phyloP scores from a whole-genome alignment of 2,113 vertebrate species.

The Chloebia gouldiae region DNA sequence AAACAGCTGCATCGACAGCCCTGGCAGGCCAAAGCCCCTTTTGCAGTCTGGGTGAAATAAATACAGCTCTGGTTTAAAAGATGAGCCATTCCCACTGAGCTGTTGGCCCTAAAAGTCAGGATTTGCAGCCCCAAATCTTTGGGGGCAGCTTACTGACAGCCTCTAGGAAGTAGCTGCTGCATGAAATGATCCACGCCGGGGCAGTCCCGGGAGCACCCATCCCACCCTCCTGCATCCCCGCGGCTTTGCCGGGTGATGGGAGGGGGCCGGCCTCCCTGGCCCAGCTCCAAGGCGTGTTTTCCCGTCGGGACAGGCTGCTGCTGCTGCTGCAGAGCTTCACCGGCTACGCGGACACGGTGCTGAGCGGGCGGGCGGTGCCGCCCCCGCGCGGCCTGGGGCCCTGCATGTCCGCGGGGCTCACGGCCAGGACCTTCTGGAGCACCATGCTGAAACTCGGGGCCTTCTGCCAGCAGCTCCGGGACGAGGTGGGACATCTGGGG shows the following conservation, averaged over 20 bases:
- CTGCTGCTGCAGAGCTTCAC: constrained; percentile 90
- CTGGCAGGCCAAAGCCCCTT: not conserved
- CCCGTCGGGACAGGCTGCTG: constrained; percentile 75
- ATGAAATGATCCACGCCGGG: rapidly evolving
- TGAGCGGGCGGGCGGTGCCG: constrained; percentile 28
- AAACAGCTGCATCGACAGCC: not conserved
- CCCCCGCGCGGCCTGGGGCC: constrained; percentile 19
- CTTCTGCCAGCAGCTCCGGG: constrained; percentile 42
- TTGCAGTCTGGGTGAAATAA: not conserved
- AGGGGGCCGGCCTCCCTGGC: not conserved
- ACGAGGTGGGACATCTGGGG: constrained; percentile 40
- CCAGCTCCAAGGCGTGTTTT: not conserved
- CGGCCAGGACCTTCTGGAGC: constrained; percentile 83
- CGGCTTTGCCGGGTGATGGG: rapidly evolving
- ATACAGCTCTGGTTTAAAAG: not conserved
- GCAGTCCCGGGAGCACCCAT: no score
- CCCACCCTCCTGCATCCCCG: not conserved
- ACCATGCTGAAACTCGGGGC: constrained; percentile 76
- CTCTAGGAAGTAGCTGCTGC: not conserved
- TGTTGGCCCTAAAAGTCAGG: not conserved
- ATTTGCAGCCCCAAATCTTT: not conserved
- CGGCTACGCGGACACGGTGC: constrained; percentile 70
- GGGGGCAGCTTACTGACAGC: rapidly evolving
- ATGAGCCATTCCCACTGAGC: rapidly evolving
- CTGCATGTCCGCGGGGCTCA: constrained; percentile 85